Base-by-base conservation (phyloP, 2,888 invertebrate genomes). In the Ormyrus nitidulus region DNA sequence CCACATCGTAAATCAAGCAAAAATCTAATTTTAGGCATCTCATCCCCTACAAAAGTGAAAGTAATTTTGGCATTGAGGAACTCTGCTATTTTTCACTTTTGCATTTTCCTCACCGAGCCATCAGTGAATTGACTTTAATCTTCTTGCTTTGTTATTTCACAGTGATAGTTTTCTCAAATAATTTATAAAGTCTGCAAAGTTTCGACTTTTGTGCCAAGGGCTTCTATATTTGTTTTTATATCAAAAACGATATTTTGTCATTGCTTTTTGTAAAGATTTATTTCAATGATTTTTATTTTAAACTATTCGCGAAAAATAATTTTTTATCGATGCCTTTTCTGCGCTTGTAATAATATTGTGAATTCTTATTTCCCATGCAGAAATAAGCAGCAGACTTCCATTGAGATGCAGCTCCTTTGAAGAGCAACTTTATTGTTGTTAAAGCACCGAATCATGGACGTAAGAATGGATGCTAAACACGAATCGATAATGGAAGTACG, bases 201-300 rank as follows among this genome's bases (percentile, higher is more conserved):
- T 56, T 68, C 46, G 68, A 68, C 44, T 46, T 68, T 68, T 51
- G n/a, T 68, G 68, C 46, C 68, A 68, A 68, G 68, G 68, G 54
- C 68, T 68, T 68, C 68, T 56, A 68, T 56, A 54, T 68, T 56
- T 56, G n/a, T 51, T 66, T 66, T 13, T 19, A 44, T 44, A 46
- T 48, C 13, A 56, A 13, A 46, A 69, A 7, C 34, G 34, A 34
- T 34, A 34, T 34, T 34, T 34, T 34, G 34, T 34, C 34, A 34
- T 34, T 34, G 34, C 34, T 34, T 34, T 34, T 34, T 34, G 34
- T 3, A 34, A 34, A 4, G 34, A 34, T 34, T 34, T 0, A 2
- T 34, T 34, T 34, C 34, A 4, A 34, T 34, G 34, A 34, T 4
- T 34, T 34, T 34, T 34, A 34, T 34, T 34, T 34, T 34, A 34